A percentile compares a stretch with the other conserved stretches of the same genome.
Evolutionary conservation across 92 coral and sea anemone species (phyloP).

Genomic region (Parazoanthus atlanticus): DNA sequence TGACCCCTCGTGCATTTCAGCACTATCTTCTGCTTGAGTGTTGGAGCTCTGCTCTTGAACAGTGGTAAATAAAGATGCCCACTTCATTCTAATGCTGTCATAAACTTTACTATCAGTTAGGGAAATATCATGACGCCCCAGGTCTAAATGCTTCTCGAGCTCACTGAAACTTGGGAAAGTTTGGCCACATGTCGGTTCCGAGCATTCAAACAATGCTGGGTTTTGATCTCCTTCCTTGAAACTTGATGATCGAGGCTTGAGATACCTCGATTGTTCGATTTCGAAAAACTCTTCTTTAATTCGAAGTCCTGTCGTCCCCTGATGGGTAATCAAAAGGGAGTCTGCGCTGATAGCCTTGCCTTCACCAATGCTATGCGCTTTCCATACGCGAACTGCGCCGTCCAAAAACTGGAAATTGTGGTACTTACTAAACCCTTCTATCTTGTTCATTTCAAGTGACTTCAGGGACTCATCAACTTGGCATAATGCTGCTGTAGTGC

Average conservation of each 20-base stretch:
- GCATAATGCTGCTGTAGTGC: conserved; percentile 57
- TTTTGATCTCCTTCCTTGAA: too few relatives aligned
- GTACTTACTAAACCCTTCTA: conserved; percentile 56
- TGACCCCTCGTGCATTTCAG: background rate
- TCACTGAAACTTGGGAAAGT: conserved; percentile 50
- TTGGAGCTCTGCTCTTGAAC: conserved; percentile 8
- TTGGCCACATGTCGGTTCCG: conserved; percentile 49
- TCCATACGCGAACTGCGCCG: conserved; percentile 52
- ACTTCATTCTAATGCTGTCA: background rate
- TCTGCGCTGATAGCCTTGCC: conserved; percentile 45
- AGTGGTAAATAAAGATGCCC: conserved; percentile 15
- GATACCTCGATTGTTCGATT: background rate
- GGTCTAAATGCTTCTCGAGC: conserved; percentile 16
- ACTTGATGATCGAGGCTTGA: too few relatives aligned
- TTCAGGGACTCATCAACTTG: conserved; percentile 9
- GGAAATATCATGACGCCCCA: background rate
- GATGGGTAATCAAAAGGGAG: conserved; percentile 26
- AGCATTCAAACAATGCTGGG: conserved; percentile 50
- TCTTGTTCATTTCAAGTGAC: conserved; percentile 46
- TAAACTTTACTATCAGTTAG: background rate
- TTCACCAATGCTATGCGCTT: conserved; percentile 51
- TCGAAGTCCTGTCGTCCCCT: conserved; percentile 42
- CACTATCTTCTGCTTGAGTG: background rate
- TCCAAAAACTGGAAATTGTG: conserved; percentile 47
- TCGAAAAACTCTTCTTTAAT: conserved; percentile 40